These are phyloP conservation scores for Monomorium pharaonis DNA, from an alignment of 1,140 invertebrate genomes.

Conservation along the genomic window DNA sequence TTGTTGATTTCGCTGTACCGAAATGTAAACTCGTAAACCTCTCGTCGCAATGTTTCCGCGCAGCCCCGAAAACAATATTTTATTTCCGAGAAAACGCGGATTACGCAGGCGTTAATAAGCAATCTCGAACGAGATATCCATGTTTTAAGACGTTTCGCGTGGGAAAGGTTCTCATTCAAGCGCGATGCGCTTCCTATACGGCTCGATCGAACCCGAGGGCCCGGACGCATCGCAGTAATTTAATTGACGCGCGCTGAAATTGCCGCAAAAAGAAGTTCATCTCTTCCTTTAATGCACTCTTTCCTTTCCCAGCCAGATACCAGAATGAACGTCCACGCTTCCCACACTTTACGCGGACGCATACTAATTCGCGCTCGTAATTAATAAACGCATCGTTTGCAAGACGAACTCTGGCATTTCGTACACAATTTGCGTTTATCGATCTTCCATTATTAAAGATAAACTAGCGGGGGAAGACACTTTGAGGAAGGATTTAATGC, in stretches of 20 bases:
- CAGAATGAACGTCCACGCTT: constrained; percentile 59
- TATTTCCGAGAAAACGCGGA: constrained; percentile 11
- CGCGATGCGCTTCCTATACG: constrained; percentile 56
- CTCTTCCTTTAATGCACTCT: constrained; percentile 76
- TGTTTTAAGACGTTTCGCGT: constrained; percentile 66
- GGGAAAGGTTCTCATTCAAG: constrained; percentile 68
- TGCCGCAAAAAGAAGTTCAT: constrained; percentile 72
- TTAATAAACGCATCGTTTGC: constrained; percentile 20
- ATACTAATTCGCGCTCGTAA: constrained; percentile 36
- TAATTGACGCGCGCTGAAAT: constrained; percentile 74
- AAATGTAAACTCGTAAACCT: background rate
- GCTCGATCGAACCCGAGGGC: constrained; percentile 66
- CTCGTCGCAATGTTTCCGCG: background rate
- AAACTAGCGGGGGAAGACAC: background rate
- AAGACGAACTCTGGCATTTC: background rate
- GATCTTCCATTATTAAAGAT: background rate
- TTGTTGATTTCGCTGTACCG: background rate
- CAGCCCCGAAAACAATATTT: background rate
- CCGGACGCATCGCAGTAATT: constrained; percentile 74
- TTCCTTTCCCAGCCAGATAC: constrained; percentile 74
- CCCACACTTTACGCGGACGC: constrained; percentile 59
- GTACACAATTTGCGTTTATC: background rate
- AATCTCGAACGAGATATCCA: constrained; percentile 39
- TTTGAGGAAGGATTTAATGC: background rate
- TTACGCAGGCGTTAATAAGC: constrained; percentile 50